Evolutionary conservation across 2,888 invertebrate genomes (phyloP).

Genomic region (Cantharis nigra): DNA sequence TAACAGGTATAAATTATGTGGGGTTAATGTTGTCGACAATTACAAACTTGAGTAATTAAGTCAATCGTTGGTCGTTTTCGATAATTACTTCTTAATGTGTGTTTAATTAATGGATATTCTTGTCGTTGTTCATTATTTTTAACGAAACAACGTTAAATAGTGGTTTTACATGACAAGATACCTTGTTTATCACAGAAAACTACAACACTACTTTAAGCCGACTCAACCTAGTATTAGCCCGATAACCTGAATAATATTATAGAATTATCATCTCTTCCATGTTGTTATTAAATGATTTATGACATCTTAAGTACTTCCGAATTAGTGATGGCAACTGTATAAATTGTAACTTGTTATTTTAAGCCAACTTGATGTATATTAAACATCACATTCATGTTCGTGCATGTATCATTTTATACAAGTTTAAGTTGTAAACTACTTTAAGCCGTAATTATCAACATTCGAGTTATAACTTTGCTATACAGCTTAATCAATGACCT

Average conservation of each 20-base stretch:
- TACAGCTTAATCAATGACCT: background rate
- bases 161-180: slow-evolving; percentile 10
- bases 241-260: slow-evolving; percentile 26
- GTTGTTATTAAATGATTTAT: slow-evolving; percentile 22
- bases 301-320: slow-evolving; percentile 17
- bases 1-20: background rate
- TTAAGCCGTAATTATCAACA: background rate
- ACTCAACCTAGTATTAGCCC: slow-evolving; percentile 21
- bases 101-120: background rate
- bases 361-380: background rate
- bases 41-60: background rate
- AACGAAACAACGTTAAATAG: slow-evolving; percentile 8
- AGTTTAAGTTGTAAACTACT: background rate
- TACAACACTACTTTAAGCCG: slow-evolving; percentile 26
- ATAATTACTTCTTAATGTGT: background rate
- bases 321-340: slow-evolving; percentile 10
- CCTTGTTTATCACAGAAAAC: slow-evolving; percentile 22
- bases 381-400: slow-evolving; percentile 2
- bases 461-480: background rate
- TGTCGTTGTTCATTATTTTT: background rate
- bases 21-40: background rate
- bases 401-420: slow-evolving; percentile 3
- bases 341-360: background rate
- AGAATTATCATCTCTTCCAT: slow-evolving; percentile 21
- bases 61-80: background rate